phyloP scores from a whole-genome alignment of 2,888 invertebrate genomes.

The Sussaba pulchella region DNA sequence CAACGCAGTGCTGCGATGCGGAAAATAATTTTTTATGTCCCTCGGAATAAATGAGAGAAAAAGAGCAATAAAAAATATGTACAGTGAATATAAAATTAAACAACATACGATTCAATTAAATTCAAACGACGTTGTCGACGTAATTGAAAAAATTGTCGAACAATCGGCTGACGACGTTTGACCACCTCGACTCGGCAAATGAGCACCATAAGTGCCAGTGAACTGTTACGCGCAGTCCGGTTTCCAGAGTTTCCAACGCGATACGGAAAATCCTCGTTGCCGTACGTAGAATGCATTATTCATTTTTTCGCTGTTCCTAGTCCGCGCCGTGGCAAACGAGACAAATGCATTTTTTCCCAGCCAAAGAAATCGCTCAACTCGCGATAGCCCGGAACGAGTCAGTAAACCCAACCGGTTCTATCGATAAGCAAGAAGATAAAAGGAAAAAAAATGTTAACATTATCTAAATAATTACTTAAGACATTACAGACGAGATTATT shows the following conservation, averaged over 20 bases:
- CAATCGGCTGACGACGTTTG: neutral
- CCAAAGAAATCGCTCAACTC: conserved; percentile 23
- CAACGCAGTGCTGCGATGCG: too few relatives aligned
- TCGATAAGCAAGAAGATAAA: neutral
- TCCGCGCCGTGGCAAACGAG: conserved; percentile 12
- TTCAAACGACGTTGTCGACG: too few relatives aligned
- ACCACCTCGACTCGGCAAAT: neutral
- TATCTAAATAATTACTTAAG: conserved; percentile 31
- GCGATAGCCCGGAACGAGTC: neutral
- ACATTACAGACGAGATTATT: neutral
- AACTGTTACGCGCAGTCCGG: conserved; percentile 53
- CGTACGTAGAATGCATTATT: conserved; percentile 54
- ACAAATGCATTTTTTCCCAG: conserved; percentile 14
- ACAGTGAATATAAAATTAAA: too few relatives aligned
- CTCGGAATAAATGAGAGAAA: too few relatives aligned
- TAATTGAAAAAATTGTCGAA: neutral
- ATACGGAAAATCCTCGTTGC: conserved; percentile 57
- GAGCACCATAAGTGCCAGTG: conserved; percentile 39
- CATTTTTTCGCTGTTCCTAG: conserved; percentile 24
- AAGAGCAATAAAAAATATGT: too few relatives aligned
- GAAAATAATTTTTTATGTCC: too few relatives aligned
- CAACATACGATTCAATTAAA: too few relatives aligned
- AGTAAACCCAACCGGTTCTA: conserved; percentile 5
- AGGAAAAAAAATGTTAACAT: neutral
- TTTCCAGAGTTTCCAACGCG: conserved; percentile 35